These are phyloP conservation scores for Corythucha ciliata DNA, from an alignment of 2,888 invertebrate genomes.

Conservation along the genomic window DNA sequence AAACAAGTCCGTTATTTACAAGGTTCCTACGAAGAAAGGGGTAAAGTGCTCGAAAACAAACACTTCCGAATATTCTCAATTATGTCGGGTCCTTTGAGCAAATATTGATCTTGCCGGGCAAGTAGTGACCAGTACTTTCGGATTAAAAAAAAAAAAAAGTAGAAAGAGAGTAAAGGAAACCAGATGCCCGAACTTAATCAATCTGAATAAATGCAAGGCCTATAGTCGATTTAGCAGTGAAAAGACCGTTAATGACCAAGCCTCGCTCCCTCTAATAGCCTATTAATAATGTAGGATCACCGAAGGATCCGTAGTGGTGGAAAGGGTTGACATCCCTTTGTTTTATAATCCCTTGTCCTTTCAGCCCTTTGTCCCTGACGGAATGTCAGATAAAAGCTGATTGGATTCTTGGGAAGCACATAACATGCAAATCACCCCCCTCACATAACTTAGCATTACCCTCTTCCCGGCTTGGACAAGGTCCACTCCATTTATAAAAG, in stretches of 20 bases:
- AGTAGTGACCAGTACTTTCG: slow-evolving; percentile 14
- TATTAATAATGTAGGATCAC: slow-evolving; percentile 26
- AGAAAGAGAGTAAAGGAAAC: slow-evolving; percentile 2
- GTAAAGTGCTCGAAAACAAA: too few species aligned
- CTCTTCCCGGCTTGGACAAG: slow-evolving; percentile 5
- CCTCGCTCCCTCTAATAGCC: slow-evolving; percentile 26
- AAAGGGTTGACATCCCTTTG: background rate
- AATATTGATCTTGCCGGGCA: background rate
- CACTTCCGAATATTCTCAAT: slow-evolving; percentile 12
- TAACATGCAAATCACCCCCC: slow-evolving; percentile 13
- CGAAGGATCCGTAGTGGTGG: slow-evolving; percentile 7
- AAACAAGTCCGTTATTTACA: background rate
- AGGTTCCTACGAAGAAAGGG: too few species aligned
- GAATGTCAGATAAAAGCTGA: slow-evolving; percentile 27
- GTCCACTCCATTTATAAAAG: slow-evolving; percentile 22
- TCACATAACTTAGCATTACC: slow-evolving; percentile 23
- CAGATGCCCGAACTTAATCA: slow-evolving; percentile 17
- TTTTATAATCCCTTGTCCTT: slow-evolving; percentile 3
- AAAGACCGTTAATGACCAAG: slow-evolving; percentile 24
- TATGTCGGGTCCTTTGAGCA: slow-evolving; percentile 7
- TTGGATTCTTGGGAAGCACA: slow-evolving; percentile 23
- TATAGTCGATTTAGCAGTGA: slow-evolving; percentile 4
- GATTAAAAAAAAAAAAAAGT: slow-evolving; percentile 1
- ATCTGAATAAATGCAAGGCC: background rate
- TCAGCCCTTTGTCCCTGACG: slow-evolving; percentile 13